Base-by-base conservation (phyloP, 2,888 invertebrate species). In the Hypolimnas misippus region DNA sequence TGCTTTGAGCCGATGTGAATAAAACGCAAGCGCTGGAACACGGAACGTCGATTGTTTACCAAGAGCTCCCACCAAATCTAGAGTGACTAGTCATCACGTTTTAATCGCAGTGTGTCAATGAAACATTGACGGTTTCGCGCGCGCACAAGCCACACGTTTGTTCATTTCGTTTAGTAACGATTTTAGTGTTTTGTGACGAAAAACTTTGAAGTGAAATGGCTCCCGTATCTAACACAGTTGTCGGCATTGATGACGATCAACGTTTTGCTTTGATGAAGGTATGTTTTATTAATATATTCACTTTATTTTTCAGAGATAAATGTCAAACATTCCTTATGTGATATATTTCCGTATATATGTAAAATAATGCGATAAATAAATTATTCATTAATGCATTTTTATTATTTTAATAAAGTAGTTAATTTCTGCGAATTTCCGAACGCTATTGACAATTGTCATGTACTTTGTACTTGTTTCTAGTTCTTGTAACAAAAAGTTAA, bases 211-310 rank as follows among this genome's bases (percentile, higher is more conserved):
- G 58, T 63, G 65, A 63, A 44, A 69, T 70, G 92, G 87, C 91
- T 66, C 92, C 92, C 12, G 81, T 89, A 35, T 82, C 92, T 7
- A 86, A 84, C 67, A 73, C 76, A 44, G 87, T 92, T 12, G 81
- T 94, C 62, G 93, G 93, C 58, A 90, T 96, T 66, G 94, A 95
- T 55, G 96, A 96, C 82, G 95, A 96, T 75, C 95, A 96, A 77
- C 93, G 94, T 71, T 96, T 96, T 77, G 94, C 95, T 14, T 87
- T 96, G 66, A 96, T 96, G 95, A 96, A 96, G 94, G 96, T 96
- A 93, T 60, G 79, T 33, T 16, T 62, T 31, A 25, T 55, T 53
- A 1, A 42, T 33, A 17, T 42, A n/a, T n/a, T n/a, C n/a, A n/a
- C 1, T 4, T 12, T 6, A 6, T 46, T n/a, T 46, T n/a, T 25